A percentile compares a stretch with the other conserved stretches of the same genome.
These are phyloP conservation scores for Brachypodius melanocephalos DNA, from an alignment of 2,113 vertebrate genomes.

Conservation along the genomic window DNA sequence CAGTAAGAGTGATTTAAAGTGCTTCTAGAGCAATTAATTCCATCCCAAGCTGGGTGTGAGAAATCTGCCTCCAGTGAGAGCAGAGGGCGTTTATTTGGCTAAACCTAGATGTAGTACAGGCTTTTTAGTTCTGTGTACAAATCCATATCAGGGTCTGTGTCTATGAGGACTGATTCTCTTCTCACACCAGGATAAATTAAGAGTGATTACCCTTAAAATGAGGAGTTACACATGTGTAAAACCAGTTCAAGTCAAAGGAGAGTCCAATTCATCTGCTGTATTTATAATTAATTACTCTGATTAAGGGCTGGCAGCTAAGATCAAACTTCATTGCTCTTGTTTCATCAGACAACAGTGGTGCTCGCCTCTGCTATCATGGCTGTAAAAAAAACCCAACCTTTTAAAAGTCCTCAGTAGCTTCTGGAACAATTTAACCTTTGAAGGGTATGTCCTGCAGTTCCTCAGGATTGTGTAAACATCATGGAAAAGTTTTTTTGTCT, in stretches of 20 bases:
- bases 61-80: not conserved
- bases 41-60: not conserved
- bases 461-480: conserved; percentile 58
- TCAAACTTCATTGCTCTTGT: conserved; percentile 47
- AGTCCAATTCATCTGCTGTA: conserved; percentile 35
- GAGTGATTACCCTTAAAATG: conserved; percentile 53
- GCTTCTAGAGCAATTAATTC: not conserved
- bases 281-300: conserved; percentile 61
- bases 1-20: not conserved
- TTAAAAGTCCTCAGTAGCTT: conserved; percentile 60
- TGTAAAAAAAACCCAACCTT: conserved; percentile 42
- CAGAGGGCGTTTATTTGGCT: not conserved
- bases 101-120: not conserved
- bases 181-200: conserved; percentile 22
- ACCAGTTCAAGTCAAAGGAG: conserved; percentile 44
- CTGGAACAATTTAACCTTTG: conserved; percentile 71
- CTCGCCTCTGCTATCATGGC: conserved; percentile 53
- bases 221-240: conserved; percentile 42
- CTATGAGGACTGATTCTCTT: conserved; percentile 12
- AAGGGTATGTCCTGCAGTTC: conserved; percentile 63
- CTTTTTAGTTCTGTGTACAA: not conserved
- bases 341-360: conserved; percentile 15
- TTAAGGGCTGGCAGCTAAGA: conserved; percentile 49
- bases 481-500: conserved; percentile 59
- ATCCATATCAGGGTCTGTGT: not conserved